Evolutionary conservation across 2,113 vertebrate species (phyloP).

Genomic region (Neopipo cinnamomea): DNA sequence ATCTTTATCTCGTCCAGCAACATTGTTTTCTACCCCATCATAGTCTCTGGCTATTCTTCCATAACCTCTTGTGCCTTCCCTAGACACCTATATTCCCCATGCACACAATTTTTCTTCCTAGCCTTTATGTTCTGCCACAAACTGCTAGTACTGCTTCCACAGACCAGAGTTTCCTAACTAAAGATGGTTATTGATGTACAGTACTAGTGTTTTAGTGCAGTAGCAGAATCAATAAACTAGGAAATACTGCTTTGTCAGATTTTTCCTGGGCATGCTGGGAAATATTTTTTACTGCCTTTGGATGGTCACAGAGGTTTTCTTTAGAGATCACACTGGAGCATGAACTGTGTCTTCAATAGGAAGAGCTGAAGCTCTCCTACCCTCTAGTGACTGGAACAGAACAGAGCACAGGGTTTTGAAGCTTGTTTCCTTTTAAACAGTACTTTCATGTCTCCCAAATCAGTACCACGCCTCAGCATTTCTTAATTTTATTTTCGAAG

Average conservation of each 20-base stretch:
- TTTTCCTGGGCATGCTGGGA: slow-evolving; percentile 75
- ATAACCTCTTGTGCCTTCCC: slow-evolving; percentile 76
- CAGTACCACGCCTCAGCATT: neutral
- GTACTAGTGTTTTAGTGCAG: slow-evolving; percentile 79
- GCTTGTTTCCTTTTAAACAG: neutral
- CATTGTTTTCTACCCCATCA: slow-evolving; percentile 68
- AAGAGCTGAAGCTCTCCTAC: slow-evolving; percentile 74
- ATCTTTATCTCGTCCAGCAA: slow-evolving; percentile 68
- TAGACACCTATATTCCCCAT: slow-evolving; percentile 74
- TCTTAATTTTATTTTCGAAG: neutral
- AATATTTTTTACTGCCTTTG: slow-evolving; percentile 75
- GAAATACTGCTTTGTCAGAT: slow-evolving; percentile 84
- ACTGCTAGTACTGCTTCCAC: slow-evolving; percentile 73
- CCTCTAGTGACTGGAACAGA: slow-evolving; percentile 77
- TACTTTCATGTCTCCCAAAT: neutral
- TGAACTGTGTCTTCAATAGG: slow-evolving; percentile 17
- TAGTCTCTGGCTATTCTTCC: slow-evolving; percentile 65
- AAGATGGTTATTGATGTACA: slow-evolving; percentile 86
- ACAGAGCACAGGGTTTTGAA: slow-evolving; percentile 60
- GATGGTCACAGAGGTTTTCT: slow-evolving; percentile 69
- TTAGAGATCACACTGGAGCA: slow-evolving; percentile 49
- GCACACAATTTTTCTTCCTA: slow-evolving; percentile 78
- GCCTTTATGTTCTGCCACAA: slow-evolving; percentile 79
- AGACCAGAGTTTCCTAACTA: slow-evolving; percentile 80
- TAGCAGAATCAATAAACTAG: slow-evolving; percentile 82